Evolutionary conservation across 2,797 vertebrate genomes (phyloP).

Genomic region (Pelodytes ibericus): DNA sequence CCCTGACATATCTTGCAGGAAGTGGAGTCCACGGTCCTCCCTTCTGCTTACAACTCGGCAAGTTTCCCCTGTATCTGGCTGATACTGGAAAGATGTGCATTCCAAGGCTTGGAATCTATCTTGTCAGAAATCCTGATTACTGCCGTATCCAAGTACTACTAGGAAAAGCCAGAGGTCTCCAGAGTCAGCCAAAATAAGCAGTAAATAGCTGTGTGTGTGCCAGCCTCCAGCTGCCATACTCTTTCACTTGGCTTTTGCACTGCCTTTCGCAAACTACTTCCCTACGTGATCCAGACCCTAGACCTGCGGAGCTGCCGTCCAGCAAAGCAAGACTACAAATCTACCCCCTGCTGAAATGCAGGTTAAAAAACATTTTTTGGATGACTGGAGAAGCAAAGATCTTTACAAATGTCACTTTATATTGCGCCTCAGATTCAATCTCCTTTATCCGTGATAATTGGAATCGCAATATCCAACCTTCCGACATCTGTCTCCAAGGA

Average conservation of each 20-base stretch:
- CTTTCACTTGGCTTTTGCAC: slow-evolving; percentile 54
- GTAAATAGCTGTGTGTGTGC: slow-evolving; percentile 25
- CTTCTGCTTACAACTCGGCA: slow-evolving; percentile 52
- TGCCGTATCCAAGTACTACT: slow-evolving; percentile 65
- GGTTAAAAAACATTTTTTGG: background rate
- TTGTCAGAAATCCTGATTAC: slow-evolving; percentile 66
- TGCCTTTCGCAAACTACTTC: slow-evolving; percentile 61
- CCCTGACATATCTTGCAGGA: slow-evolving; percentile 35
- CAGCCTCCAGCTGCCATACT: slow-evolving; percentile 63
- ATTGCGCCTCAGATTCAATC: no score
- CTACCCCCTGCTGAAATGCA: background rate
- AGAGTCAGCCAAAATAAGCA: slow-evolving; percentile 71
- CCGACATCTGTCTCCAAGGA: no score
- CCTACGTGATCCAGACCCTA: slow-evolving; percentile 56
- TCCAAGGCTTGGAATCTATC: slow-evolving; percentile 60
- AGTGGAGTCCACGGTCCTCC: slow-evolving; percentile 36
- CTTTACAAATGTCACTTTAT: background rate
- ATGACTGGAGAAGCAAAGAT: background rate
- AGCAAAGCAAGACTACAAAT: background rate
- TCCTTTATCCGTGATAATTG: no score
- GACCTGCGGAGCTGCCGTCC: slow-evolving; percentile 20
- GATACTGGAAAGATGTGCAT: slow-evolving; percentile 64
- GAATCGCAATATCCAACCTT: no score
- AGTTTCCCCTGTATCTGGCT: slow-evolving; percentile 62
- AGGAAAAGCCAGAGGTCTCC: slow-evolving; percentile 68